phyloP scores from a whole-genome alignment of 2,888 invertebrate genomes.

The Gnatocerus cornutus region DNA sequence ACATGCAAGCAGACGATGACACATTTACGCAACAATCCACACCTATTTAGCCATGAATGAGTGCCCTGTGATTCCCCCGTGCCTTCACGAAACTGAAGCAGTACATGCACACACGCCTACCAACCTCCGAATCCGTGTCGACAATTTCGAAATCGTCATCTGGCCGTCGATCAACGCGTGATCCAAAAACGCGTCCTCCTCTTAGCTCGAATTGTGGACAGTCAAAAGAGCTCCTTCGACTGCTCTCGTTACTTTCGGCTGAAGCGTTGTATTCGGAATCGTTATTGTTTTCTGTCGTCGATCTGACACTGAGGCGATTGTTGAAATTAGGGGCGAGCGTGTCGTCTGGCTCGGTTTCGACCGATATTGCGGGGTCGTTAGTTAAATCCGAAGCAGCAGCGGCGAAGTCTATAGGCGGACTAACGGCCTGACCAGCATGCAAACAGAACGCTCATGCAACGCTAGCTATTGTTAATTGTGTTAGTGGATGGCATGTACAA shows the following conservation, averaged over 20 bases:
- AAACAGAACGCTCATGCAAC: slow-evolving; percentile 63
- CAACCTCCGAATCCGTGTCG: slow-evolving; percentile 48
- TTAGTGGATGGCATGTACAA: slow-evolving; percentile 44
- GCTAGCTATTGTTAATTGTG: slow-evolving; percentile 43
- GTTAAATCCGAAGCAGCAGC: slow-evolving; percentile 49
- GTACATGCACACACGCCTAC: slow-evolving; percentile 35
- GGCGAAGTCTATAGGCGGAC: slow-evolving; percentile 26
- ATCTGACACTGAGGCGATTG: slow-evolving; percentile 37
- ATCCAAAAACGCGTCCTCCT: slow-evolving; percentile 42
- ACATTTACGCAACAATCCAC: neutral
- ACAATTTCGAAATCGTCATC: slow-evolving; percentile 46
- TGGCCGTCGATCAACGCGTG: slow-evolving; percentile 29
- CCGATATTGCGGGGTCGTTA: slow-evolving; percentile 47
- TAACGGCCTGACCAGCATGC: slow-evolving; percentile 64
- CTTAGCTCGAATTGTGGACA: slow-evolving; percentile 50
- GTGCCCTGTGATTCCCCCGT: neutral
- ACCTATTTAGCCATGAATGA: slow-evolving; percentile 22
- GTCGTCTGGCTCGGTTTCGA: slow-evolving; percentile 19
- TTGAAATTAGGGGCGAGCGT: slow-evolving; percentile 18
- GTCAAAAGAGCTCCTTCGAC: slow-evolving; percentile 58
- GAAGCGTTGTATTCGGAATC: slow-evolving; percentile 69
- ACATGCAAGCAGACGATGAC: too few relatives aligned
- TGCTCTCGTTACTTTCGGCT: slow-evolving; percentile 67
- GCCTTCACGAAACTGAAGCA: too few relatives aligned
- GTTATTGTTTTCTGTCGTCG: slow-evolving; percentile 46